Percentiles rank a stretch among this genome's conserved stretches.
Evolutionary conservation across 2,113 vertebrate genomes (phyloP).

Genomic region (Pangasianodon hypophthalmus): DNA sequence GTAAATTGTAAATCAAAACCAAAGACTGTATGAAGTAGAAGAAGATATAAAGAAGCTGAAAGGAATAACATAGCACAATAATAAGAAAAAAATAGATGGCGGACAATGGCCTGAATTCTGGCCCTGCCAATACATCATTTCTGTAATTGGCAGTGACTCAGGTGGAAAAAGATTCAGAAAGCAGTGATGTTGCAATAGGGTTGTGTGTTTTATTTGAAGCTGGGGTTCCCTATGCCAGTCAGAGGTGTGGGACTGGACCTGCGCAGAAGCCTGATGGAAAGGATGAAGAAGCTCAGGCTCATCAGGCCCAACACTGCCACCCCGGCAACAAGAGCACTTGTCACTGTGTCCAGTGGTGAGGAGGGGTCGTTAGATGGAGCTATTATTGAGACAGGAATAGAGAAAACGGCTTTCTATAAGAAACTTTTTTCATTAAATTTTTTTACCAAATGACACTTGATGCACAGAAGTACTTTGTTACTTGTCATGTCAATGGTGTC

Average conservation of each 20-base stretch:
- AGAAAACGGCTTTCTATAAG: background rate
- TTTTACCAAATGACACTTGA: background rate
- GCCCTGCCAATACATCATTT: background rate
- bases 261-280: conserved; percentile 80
- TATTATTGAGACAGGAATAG: background rate
- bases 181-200: background rate
- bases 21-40: background rate
- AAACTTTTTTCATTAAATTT: background rate
- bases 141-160: background rate
- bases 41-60: background rate
- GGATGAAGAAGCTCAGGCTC: conserved; percentile 79
- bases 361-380: conserved; percentile 65
- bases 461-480: background rate
- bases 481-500: background rate
- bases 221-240: conserved; percentile 79
- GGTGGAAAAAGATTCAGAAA: background rate
- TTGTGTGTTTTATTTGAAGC: conserved; percentile 75
- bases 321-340: conserved; percentile 85
- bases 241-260: conserved; percentile 71
- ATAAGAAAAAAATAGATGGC: background rate
- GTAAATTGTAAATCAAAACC: background rate
- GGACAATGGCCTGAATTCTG: background rate
- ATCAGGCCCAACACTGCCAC: conserved; percentile 81
- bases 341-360: conserved; percentile 80
- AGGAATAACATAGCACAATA: background rate